Percentiles rank a stretch among this genome's conserved stretches.
Conservation (phyloP, 2,888 invertebrate species). For the Papilio protenor region DNA sequence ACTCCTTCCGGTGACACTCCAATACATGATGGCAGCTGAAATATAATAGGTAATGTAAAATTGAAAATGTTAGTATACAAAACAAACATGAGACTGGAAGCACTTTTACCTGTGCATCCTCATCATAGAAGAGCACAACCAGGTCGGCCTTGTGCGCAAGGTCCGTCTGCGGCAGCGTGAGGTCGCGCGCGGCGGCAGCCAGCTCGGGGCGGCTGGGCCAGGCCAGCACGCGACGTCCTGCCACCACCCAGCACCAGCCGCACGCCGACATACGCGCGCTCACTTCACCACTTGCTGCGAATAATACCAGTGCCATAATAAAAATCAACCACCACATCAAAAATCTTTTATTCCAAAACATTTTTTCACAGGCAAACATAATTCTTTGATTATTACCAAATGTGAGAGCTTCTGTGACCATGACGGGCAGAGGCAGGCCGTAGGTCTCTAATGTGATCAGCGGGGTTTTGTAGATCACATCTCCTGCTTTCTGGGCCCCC, state of each 20-base stretch:
- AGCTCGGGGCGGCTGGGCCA: conserved; percentile 89
- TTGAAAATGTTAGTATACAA: background rate
- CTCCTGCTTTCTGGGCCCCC: conserved; percentile 78
- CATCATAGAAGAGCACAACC: conserved; percentile 87
- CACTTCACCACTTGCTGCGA: conserved; percentile 80
- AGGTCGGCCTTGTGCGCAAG: conserved; percentile 95
- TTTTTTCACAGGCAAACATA: no score
- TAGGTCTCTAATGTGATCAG: conserved; percentile 90
- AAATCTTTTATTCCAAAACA: no score
- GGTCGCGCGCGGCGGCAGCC: conserved; percentile 89
- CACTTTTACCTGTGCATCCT: conserved; percentile 67
- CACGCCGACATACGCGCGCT: conserved; percentile 87
- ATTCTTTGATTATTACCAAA: conserved; percentile 84
- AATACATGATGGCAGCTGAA: conserved; percentile 91
- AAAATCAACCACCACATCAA: no score
- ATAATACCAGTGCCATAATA: no score
- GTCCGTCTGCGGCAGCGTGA: conserved; percentile 95
- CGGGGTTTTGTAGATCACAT: conserved; percentile 90
- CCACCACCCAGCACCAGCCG: conserved; percentile 94
- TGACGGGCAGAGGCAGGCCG: conserved; percentile 92
- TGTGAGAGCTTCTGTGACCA: conserved; percentile 94
- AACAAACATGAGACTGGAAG: background rate
- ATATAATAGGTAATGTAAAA: background rate
- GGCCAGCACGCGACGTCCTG: conserved; percentile 92
- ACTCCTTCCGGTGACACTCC: conserved; percentile 97